A percentile compares a stretch with the other conserved stretches of the same genome.
Evolutionary conservation across 2,888 invertebrate genomes (phyloP).

Genomic region (Brachycybe producta): DNA sequence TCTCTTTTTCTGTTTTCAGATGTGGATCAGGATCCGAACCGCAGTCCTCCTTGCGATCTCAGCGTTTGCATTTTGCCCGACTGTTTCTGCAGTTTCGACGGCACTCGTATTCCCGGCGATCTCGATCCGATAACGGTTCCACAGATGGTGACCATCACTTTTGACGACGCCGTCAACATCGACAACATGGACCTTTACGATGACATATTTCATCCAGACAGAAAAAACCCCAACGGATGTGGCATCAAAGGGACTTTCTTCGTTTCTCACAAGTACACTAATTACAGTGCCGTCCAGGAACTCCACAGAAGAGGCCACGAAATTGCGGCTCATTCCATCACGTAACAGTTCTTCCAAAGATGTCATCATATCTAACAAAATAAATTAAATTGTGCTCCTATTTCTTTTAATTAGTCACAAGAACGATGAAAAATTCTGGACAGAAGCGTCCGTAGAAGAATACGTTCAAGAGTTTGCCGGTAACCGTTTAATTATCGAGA

Average conservation of each 20-base stretch:
- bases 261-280: conserved; percentile 83
- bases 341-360: no score
- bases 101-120: conserved; percentile 49
- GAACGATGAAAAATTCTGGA: conserved; percentile 84
- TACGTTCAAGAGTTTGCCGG: conserved; percentile 95
- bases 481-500: conserved; percentile 78
- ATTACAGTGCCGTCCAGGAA: conserved; percentile 85
- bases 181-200: conserved; percentile 88
- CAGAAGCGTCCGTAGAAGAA: conserved; percentile 76
- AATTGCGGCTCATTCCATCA: conserved; percentile 85
- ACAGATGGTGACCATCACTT: conserved; percentile 88
- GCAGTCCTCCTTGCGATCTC: conserved; percentile 78
- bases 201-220: conserved; percentile 75
- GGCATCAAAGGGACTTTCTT: conserved; percentile 86
- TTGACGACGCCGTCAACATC: conserved; percentile 88
- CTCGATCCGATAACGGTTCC: conserved; percentile 44
- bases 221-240: conserved; percentile 86
- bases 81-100: conserved; percentile 88
- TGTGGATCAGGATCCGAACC: conserved; percentile 84
- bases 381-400: not conserved
- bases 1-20: conserved; percentile 41
- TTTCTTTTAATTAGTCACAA: conserved; percentile 54
- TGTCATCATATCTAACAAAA: not conserved
- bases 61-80: conserved; percentile 75
- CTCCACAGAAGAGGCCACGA: conserved; percentile 83